Evolutionary conservation across 2,888 invertebrate species (phyloP).

Genomic region (Plebejus melissa): DNA sequence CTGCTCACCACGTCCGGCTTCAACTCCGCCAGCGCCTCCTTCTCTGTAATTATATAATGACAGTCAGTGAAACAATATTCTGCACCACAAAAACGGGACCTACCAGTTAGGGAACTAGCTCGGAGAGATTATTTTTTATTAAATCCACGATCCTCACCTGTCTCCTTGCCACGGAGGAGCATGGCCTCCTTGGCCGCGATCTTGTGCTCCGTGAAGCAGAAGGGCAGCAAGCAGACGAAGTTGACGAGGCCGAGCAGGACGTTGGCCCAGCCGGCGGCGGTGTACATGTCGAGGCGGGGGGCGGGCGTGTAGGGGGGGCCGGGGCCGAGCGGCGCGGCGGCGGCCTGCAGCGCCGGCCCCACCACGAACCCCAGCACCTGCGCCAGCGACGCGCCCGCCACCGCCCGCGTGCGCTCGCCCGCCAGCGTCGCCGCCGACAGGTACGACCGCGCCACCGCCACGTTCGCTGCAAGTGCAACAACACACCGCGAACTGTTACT

Average conservation of each 20-base stretch:
- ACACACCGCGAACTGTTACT: background rate
- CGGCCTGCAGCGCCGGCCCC: conserved; percentile 90
- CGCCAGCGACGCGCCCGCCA: conserved; percentile 90
- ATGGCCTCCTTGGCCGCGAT: conserved; percentile 90
- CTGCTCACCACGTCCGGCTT: conserved; percentile 87
- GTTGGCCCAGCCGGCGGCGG: conserved; percentile 92
- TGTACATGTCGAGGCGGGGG: conserved; percentile 90
- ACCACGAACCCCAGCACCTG: conserved; percentile 93
- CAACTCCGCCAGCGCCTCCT: conserved; percentile 83
- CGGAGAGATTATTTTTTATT: too few species aligned
- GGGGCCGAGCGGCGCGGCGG: conserved; percentile 87
- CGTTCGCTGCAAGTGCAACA: conserved; percentile 80
- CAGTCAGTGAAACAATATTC: too few species aligned
- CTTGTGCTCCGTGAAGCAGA: conserved; percentile 85
- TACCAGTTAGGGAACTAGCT: too few species aligned
- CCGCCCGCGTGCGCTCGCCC: conserved; percentile 88
- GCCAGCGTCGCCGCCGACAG: conserved; percentile 90
- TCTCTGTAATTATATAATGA: conserved; percentile 68
- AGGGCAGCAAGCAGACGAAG: conserved; percentile 85
- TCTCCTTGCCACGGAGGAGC: conserved; percentile 83
- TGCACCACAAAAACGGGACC: too few species aligned
- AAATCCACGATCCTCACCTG: conserved; percentile 55
- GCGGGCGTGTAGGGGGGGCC: conserved; percentile 55
- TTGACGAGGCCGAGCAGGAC: conserved; percentile 86
- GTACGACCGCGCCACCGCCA: conserved; percentile 91